Evolutionary conservation across 2,113 vertebrate genomes (phyloP).

Genomic region (Zeus faber): DNA sequence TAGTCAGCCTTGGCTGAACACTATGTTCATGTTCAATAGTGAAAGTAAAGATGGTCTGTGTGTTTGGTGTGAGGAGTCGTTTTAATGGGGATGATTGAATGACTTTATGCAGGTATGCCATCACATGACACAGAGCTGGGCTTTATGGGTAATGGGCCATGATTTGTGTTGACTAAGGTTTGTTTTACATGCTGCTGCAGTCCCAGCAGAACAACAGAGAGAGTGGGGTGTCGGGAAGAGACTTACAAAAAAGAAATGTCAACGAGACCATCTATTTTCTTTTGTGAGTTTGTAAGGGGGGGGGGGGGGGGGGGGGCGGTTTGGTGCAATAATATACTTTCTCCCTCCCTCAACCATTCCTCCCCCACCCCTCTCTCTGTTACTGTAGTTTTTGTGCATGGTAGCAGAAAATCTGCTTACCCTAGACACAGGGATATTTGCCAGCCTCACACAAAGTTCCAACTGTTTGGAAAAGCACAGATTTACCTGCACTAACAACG

Average conservation of each 20-base stretch:
- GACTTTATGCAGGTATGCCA: constrained; percentile 3
- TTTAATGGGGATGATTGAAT: constrained; percentile 9
- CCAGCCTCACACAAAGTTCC: constrained; percentile 57
- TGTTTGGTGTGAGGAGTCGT: too few species aligned
- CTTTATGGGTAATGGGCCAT: neutral
- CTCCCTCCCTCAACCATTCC: neutral
- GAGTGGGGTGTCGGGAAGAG: neutral
- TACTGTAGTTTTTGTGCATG: constrained; percentile 65
- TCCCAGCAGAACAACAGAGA: neutral
- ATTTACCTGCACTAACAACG: constrained; percentile 55
- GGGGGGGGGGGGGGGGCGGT: too few species aligned
- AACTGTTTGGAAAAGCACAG: constrained; percentile 59
- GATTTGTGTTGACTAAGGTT: neutral
- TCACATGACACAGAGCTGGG: neutral
- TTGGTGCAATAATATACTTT: neutral
- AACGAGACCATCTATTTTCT: constrained; percentile 22
- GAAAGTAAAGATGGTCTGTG: too few species aligned
- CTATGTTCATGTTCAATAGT: too few species aligned
- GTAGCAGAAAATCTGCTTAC: constrained; percentile 75
- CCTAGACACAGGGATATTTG: constrained; percentile 53
- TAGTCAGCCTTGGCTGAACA: neutral
- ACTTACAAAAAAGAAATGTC: neutral
- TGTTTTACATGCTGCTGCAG: constrained; percentile 1
- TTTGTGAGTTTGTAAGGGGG: constrained; percentile 24
- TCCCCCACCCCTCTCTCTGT: constrained; percentile 19